Evolutionary conservation across 2,888 invertebrate genomes (phyloP).

Genomic region (Archips crataeganus): DNA sequence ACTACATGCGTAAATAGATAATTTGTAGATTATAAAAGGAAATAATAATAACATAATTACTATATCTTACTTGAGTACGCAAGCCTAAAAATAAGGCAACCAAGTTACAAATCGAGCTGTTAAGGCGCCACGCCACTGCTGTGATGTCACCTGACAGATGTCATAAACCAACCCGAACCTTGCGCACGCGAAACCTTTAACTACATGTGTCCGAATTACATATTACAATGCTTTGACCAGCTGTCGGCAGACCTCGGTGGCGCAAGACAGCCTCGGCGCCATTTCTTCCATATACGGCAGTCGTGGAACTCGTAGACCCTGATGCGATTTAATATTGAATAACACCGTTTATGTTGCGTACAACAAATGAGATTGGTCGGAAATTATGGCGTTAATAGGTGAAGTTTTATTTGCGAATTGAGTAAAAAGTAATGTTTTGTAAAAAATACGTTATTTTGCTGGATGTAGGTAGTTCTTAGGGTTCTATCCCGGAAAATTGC

Average conservation of each 20-base stretch:
- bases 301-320: conserved; percentile 36
- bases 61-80: no score
- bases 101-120: no score
- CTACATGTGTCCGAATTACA: conserved; percentile 17
- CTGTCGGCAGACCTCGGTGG: conserved; percentile 33
- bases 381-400: not conserved
- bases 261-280: conserved; percentile 31
- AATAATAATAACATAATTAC: no score
- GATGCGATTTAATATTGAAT: conserved; percentile 24
- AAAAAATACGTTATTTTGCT: no score
- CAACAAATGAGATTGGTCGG: not conserved
- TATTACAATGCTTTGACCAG: conserved; percentile 21
- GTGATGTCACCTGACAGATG: not conserved
- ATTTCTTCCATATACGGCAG: conserved; percentile 41
- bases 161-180: not conserved
- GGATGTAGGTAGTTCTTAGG: no score
- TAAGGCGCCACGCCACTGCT: no score
- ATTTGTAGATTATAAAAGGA: no score
- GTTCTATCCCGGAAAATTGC: no score
- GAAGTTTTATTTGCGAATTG: not conserved
- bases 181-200: not conserved
- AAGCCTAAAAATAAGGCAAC: no score
- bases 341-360: conserved; percentile 11
- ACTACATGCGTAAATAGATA: no score
- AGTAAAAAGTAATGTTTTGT: no score